phyloP scores from a whole-genome alignment of 2,113 vertebrate species.

The Nipponia nippon region DNA sequence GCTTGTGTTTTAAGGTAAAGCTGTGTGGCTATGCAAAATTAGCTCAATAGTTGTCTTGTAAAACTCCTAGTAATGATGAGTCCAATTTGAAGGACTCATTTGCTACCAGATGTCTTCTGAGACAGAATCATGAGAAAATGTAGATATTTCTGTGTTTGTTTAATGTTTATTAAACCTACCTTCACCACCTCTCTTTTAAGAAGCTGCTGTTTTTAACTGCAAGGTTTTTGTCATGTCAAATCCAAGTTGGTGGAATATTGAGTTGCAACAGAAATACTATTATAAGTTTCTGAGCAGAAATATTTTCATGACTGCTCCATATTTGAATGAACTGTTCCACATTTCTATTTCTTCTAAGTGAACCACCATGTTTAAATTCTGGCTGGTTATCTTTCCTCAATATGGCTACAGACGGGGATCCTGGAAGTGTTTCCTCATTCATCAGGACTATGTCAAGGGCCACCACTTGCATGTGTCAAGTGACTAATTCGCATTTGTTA shows the following conservation, averaged over 20 bases:
- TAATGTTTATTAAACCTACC: not conserved
- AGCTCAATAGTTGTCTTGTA: not conserved
- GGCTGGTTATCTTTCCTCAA: not conserved
- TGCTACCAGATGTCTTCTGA: not conserved
- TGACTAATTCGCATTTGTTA: not conserved
- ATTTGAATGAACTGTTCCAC: not conserved
- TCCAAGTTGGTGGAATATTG: not conserved
- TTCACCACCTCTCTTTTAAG: not conserved
- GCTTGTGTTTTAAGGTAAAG: not conserved
- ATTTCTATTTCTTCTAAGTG: not conserved
- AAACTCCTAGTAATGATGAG: not conserved
- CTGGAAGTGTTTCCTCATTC: not conserved
- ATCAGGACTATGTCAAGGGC: not conserved
- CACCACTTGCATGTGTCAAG: not conserved
- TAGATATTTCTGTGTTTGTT: not conserved
- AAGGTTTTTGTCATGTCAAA: not conserved
- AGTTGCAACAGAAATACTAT: not conserved
- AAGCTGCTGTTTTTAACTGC: not conserved
- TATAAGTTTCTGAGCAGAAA: not conserved
- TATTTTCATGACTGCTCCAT: not conserved
- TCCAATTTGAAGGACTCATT: not conserved
- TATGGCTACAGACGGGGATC: not conserved
- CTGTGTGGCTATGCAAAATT: not conserved
- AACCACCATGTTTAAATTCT: not conserved
- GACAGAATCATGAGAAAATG: not conserved